phyloP scores from a whole-genome alignment of 2,113 vertebrate species.

The Petrocephalus zakoni region DNA sequence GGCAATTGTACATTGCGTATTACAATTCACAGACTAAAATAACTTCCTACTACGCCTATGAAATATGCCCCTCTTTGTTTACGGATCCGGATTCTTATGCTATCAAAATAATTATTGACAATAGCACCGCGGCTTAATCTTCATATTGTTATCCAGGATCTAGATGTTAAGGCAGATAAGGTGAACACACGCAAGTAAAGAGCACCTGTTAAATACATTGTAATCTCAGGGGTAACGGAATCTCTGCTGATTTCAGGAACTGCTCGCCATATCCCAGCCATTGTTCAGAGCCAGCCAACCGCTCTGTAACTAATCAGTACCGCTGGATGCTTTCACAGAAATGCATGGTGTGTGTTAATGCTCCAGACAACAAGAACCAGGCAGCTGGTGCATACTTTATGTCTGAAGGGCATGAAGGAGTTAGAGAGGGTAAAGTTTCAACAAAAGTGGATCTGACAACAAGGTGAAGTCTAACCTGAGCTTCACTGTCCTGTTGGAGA shows the following conservation, averaged over 20 bases:
- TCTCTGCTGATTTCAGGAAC: neutral
- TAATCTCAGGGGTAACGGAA: conserved; percentile 9
- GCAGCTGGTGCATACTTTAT: neutral
- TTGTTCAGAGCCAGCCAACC: neutral
- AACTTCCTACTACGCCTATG: neutral
- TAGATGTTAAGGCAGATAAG: conserved; percentile 17
- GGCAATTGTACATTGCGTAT: neutral
- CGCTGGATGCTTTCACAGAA: conserved; percentile 6
- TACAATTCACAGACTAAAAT: conserved; percentile 27
- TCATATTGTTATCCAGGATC: conserved; percentile 23
- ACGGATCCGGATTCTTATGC: conserved; percentile 32
- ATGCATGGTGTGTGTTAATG: neutral
- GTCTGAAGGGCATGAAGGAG: neutral
- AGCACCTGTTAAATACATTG: conserved; percentile 39
- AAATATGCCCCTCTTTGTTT: conserved; percentile 6
- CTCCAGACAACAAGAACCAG: neutral
- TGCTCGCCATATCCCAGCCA: neutral
- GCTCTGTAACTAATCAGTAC: neutral
- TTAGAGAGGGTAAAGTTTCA: neutral
- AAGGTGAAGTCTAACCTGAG: conserved; percentile 40
- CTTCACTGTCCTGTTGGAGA: conserved; percentile 39
- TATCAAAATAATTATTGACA: conserved; percentile 31
- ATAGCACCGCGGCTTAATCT: conserved; percentile 18
- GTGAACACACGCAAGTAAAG: conserved; percentile 10
- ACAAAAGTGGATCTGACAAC: neutral